Conservation (phyloP, 1,140 invertebrate species). For the Brachionus rotundiformis region DNA sequence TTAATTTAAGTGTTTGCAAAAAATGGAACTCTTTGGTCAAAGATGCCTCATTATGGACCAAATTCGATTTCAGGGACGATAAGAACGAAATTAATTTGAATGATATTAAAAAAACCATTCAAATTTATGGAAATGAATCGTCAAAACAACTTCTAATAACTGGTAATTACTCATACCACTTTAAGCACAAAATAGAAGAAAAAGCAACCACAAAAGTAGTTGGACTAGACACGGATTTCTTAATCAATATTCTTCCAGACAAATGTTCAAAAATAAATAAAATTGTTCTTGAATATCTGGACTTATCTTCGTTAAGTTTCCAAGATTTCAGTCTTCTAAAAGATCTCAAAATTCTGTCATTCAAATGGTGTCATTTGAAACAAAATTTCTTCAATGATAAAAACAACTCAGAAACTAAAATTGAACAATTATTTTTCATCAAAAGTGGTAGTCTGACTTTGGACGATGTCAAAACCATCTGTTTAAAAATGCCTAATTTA, state of each 20-base stretch:
- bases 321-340: neutral
- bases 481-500: constrained; percentile 18
- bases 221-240: neutral
- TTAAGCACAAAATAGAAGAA: neutral
- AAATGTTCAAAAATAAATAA: neutral
- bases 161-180: constrained; percentile 8
- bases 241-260: neutral
- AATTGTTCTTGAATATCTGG: constrained; percentile 23
- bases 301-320: neutral
- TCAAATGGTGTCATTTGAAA: constrained; percentile 46
- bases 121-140: constrained; percentile 23
- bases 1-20: constrained; percentile 38
- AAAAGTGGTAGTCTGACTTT: neutral
- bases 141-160: neutral
- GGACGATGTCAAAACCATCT: neutral
- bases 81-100: constrained; percentile 29
- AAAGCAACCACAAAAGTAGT: neutral
- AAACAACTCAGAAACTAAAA: neutral
- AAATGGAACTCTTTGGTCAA: constrained; percentile 40
- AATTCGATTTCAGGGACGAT: constrained; percentile 8
- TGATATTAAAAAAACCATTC: neutral
- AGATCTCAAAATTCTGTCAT: neutral
- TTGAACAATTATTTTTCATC: constrained; percentile 32
- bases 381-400: neutral
- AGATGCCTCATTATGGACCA: constrained; percentile 34